phyloP scores from a whole-genome alignment of 2,888 invertebrate species.

The Philereme vetulata region DNA sequence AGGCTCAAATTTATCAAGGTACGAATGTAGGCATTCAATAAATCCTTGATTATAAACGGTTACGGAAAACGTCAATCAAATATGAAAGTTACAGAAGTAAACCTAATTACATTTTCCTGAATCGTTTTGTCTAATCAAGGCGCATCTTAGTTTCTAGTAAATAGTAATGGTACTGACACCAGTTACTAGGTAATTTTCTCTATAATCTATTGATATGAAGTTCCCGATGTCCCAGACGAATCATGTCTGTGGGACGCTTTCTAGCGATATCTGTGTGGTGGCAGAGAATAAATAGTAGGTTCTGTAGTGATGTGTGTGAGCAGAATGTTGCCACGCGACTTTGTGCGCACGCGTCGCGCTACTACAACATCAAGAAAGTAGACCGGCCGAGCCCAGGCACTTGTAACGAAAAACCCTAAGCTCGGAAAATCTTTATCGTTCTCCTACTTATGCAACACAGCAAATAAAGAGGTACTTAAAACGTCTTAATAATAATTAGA shows the following conservation, averaged over 20 bases:
- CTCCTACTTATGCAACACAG: too few species aligned
- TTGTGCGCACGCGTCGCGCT: conserved; percentile 50
- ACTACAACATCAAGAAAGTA: conserved; percentile 61
- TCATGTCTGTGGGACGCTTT: conserved; percentile 59
- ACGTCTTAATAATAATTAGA: too few species aligned
- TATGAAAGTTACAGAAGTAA: conserved; percentile 25
- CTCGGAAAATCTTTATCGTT: too few species aligned
- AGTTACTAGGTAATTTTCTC: conserved; percentile 36
- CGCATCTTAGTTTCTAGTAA: conserved; percentile 25
- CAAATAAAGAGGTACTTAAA: too few species aligned
- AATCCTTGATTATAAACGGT: too few species aligned
- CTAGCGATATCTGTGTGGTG: conserved; percentile 68
- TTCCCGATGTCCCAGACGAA: conserved; percentile 54
- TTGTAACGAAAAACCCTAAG: too few species aligned
- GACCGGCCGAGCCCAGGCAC: conserved; percentile 51
- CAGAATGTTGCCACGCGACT: conserved; percentile 54
- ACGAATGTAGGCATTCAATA: too few species aligned
- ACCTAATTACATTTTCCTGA: conserved; percentile 27
- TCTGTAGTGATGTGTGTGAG: conserved; percentile 20
- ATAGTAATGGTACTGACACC: conserved; percentile 20
- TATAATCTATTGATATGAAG: conserved; percentile 38
- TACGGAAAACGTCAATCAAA: conserved; percentile 13
- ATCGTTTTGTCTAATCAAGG: conserved; percentile 27
- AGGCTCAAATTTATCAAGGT: too few species aligned
- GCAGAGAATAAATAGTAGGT: conserved; percentile 40